A percentile compares a stretch with the other conserved stretches of the same genome.
phyloP scores from a whole-genome alignment of 2,888 invertebrate species.

The Chromoteleia sp. region DNA sequence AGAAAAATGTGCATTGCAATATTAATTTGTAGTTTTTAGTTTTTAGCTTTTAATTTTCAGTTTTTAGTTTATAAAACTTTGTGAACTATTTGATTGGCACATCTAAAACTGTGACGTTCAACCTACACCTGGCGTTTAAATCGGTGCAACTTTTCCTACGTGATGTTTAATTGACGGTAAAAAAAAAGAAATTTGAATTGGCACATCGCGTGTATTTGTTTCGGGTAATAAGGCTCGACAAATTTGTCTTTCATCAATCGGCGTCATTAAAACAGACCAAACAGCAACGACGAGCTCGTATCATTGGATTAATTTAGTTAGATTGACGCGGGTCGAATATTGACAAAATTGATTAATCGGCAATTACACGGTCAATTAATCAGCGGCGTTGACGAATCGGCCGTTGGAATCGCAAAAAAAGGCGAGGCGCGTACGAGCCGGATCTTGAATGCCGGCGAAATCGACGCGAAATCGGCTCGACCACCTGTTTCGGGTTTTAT shows the following conservation, averaged over 20 bases:
- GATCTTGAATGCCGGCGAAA: constrained; percentile 11
- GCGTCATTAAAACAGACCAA: constrained; percentile 32
- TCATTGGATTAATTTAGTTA: constrained; percentile 41
- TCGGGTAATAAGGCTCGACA: background rate
- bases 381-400: background rate
- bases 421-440: background rate
- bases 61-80: no score
- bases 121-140: no score
- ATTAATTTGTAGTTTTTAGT: no score
- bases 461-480: constrained; percentile 28
- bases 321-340: constrained; percentile 25
- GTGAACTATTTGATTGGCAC: no score
- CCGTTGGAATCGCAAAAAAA: background rate
- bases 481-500: constrained; percentile 76
- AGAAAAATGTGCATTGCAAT: no score
- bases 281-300: constrained; percentile 11
- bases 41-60: no score
- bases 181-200: no score
- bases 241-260: constrained; percentile 21
- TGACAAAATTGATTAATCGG: constrained; percentile 40
- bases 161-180: no score
- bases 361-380: constrained; percentile 46
- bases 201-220: no score
- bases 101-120: no score
- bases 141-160: no score